A percentile compares a stretch with the other conserved stretches of the same genome.
These are phyloP conservation scores for Forbesichthys papilliferus DNA, from an alignment of 2,113 vertebrate species.

Conservation along the genomic window DNA sequence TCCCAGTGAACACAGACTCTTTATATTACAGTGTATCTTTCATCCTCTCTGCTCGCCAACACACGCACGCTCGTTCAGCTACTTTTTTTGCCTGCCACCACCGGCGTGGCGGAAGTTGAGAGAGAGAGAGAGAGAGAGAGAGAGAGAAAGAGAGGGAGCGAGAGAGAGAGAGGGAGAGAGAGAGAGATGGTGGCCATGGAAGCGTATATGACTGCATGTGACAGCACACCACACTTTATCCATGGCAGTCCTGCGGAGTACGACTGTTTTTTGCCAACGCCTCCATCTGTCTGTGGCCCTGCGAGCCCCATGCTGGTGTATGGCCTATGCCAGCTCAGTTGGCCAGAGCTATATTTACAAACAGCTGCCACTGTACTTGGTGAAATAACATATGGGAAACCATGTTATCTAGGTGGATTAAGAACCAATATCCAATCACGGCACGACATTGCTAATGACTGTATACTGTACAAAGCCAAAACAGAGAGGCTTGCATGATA, in stretches of 20 bases:
- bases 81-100: background rate
- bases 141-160: background rate
- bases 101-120: background rate
- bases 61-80: no score
- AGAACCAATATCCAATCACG: background rate
- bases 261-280: constrained; percentile 55
- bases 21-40: no score
- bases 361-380: constrained; percentile 67
- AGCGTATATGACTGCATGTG: constrained; percentile 72
- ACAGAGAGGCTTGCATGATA: background rate
- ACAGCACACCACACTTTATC: constrained; percentile 73
- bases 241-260: constrained; percentile 63
- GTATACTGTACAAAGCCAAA: background rate
- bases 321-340: constrained; percentile 65
- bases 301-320: constrained; percentile 54
- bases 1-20: no score
- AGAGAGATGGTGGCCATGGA: constrained; percentile 36
- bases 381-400: constrained; percentile 19
- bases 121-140: constrained; percentile 1
- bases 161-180: constrained; percentile 2
- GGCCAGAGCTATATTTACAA: constrained; percentile 81
- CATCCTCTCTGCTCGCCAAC: no score
- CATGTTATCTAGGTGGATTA: constrained; percentile 22
- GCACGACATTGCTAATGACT: background rate
- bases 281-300: constrained; percentile 75